phyloP scores from a whole-genome alignment of 2,797 vertebrate species.

The Molothrus aeneus region DNA sequence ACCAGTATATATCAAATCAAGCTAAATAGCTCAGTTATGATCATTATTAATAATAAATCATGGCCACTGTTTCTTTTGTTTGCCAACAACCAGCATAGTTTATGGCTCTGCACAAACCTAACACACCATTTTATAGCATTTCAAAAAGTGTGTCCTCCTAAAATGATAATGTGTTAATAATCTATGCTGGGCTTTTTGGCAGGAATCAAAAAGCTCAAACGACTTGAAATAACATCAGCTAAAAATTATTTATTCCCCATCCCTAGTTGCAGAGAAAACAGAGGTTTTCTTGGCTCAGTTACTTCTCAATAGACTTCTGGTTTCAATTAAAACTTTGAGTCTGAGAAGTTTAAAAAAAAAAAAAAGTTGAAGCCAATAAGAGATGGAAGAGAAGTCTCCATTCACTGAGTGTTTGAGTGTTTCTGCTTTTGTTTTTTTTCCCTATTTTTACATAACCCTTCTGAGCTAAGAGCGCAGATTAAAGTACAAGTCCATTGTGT shows the following conservation, averaged over 20 bases:
- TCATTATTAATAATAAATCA: slow-evolving; percentile 60
- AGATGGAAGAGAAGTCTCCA: slow-evolving; percentile 47
- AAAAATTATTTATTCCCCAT: slow-evolving; percentile 76
- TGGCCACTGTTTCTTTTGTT: slow-evolving; percentile 22
- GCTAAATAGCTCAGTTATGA: slow-evolving; percentile 24
- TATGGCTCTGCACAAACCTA: slow-evolving; percentile 6
- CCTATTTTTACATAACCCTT: slow-evolving; percentile 34
- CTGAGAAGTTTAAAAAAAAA: slow-evolving; percentile 69
- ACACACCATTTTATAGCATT: slow-evolving; percentile 16
- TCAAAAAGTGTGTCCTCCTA: slow-evolving; percentile 43
- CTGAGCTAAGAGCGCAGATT: not conserved
- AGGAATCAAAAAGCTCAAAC: slow-evolving; percentile 59
- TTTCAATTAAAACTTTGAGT: slow-evolving; percentile 80
- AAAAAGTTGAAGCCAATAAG: slow-evolving; percentile 46
- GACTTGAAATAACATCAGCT: slow-evolving; percentile 78
- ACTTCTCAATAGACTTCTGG: slow-evolving; percentile 77
- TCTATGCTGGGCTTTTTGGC: slow-evolving; percentile 65
- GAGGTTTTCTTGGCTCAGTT: slow-evolving; percentile 74
- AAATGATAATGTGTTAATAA: slow-evolving; percentile 76
- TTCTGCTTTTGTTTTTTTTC: not conserved
- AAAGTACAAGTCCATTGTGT: not conserved
- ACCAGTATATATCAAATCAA: slow-evolving; percentile 6
- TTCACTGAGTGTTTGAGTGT: slow-evolving; percentile 30
- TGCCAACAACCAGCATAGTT: not conserved
- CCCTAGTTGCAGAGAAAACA: slow-evolving; percentile 74